Evolutionary conservation across 2,113 vertebrate genomes (phyloP).

Genomic region (Limnothrissa miodon): DNA sequence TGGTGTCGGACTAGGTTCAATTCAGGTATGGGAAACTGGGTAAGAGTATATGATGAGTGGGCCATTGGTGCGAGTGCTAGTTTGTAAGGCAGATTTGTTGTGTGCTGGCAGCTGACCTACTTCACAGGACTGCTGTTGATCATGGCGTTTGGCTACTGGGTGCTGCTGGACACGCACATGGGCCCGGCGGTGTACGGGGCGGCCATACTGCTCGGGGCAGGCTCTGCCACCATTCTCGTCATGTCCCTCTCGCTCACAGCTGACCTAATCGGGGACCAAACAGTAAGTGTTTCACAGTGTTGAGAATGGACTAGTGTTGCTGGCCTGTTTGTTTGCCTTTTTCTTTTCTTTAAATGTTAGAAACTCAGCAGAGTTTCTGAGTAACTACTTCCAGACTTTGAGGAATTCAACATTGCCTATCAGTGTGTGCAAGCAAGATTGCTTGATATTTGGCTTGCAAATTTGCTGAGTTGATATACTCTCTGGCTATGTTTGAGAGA

Average conservation of each 20-base stretch:
- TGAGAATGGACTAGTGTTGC: neutral
- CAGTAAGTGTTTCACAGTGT: constrained; percentile 64
- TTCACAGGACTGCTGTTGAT: constrained; percentile 83
- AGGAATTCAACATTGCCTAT: neutral
- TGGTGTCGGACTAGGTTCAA: too few relatives aligned
- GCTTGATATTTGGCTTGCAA: neutral
- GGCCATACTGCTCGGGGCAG: constrained; percentile 77
- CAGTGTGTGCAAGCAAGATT: too few relatives aligned
- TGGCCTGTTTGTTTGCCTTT: neutral
- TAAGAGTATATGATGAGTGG: neutral
- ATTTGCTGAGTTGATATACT: neutral
- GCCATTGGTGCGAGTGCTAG: neutral
- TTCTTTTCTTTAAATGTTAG: neutral
- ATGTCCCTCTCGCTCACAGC: constrained; percentile 94
- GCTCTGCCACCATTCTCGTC: constrained; percentile 88
- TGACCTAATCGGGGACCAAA: constrained; percentile 87
- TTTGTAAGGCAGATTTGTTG: neutral
- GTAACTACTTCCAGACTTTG: neutral
- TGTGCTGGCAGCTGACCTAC: constrained; percentile 80
- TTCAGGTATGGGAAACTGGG: too few relatives aligned
- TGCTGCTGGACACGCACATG: constrained; percentile 70
- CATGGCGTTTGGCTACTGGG: constrained; percentile 86
- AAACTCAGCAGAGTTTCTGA: neutral
- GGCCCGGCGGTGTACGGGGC: constrained; percentile 75
- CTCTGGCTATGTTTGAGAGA: neutral